Evolutionary conservation across 2,888 invertebrate species (phyloP).

Genomic region (Tenthredo mesomela): DNA sequence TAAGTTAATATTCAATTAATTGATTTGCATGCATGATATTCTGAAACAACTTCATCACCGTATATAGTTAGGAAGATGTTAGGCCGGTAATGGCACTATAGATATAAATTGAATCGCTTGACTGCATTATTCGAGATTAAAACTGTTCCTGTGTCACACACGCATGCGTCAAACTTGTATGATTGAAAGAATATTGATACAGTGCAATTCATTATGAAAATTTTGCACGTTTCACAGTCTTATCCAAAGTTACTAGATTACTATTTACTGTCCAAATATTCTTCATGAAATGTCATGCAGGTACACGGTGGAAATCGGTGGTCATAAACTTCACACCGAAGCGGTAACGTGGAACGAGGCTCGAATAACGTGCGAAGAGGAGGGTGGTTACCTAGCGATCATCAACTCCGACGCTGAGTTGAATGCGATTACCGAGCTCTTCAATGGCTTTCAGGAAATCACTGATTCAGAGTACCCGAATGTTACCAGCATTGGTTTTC

Average conservation of each 20-base stretch:
- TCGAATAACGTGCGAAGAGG: constrained; percentile 15
- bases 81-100: background rate
- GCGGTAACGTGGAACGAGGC: constrained; percentile 23
- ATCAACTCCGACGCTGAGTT: constrained; percentile 28
- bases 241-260: background rate
- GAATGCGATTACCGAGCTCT: background rate
- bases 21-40: background rate
- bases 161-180: background rate
- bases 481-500: constrained; percentile 23
- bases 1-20: background rate
- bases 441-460: background rate
- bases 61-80: background rate
- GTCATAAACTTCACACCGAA: constrained; percentile 1
- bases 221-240: background rate
- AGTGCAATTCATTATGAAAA: background rate
- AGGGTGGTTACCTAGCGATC: constrained; percentile 16
- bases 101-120: background rate
- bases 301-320: background rate
- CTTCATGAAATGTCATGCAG: background rate
- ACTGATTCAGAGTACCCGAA: background rate
- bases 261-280: background rate
- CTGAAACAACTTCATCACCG: background rate
- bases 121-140: background rate
- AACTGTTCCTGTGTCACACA: background rate
- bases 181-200: background rate